phyloP scores from a whole-genome alignment of 2,888 invertebrate species.

The Slavum lentiscoides region DNA sequence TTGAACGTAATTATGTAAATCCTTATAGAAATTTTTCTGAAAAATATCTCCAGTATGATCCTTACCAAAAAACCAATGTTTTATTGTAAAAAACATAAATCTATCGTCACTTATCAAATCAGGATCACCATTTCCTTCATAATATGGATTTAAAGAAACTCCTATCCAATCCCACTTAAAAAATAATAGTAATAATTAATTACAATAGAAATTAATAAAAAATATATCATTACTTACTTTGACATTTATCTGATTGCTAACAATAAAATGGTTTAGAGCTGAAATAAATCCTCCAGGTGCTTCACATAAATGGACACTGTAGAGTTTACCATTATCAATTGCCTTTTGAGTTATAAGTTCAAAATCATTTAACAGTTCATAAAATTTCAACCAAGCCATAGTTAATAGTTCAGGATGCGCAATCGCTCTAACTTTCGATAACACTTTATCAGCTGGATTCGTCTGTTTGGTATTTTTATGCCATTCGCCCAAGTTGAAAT shows the following conservation, averaged over 20 bases:
- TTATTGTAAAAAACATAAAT: constrained; percentile 75
- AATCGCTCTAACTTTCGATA: constrained; percentile 60
- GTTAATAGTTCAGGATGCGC: constrained; percentile 78
- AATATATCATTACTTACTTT: constrained; percentile 27
- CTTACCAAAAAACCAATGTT: constrained; percentile 85
- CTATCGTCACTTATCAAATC: constrained; percentile 81
- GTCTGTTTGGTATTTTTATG: constrained; percentile 77
- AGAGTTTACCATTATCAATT: constrained; percentile 62
- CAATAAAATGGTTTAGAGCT: constrained; percentile 83
- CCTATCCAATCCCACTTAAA: constrained; percentile 84
- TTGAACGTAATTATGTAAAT: constrained; percentile 24
- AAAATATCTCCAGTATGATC: constrained; percentile 87
- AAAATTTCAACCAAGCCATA: constrained; percentile 91
- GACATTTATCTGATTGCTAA: constrained; percentile 61
- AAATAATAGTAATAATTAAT: constrained; percentile 20
- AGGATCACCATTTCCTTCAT: constrained; percentile 78
- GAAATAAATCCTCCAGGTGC: constrained; percentile 95
- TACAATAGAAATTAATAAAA: neutral
- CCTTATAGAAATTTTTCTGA: constrained; percentile 62
- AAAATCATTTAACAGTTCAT: constrained; percentile 74
- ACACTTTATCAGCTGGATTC: constrained; percentile 73
- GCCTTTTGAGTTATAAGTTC: constrained; percentile 65
- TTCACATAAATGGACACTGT: constrained; percentile 88
- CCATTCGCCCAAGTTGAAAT: constrained; percentile 79
- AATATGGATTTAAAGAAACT: constrained; percentile 86